Percentiles rank a stretch among this genome's conserved stretches.
Evolutionary conservation across 2,888 invertebrate species (phyloP).

Genomic region (Acleris cristana): DNA sequence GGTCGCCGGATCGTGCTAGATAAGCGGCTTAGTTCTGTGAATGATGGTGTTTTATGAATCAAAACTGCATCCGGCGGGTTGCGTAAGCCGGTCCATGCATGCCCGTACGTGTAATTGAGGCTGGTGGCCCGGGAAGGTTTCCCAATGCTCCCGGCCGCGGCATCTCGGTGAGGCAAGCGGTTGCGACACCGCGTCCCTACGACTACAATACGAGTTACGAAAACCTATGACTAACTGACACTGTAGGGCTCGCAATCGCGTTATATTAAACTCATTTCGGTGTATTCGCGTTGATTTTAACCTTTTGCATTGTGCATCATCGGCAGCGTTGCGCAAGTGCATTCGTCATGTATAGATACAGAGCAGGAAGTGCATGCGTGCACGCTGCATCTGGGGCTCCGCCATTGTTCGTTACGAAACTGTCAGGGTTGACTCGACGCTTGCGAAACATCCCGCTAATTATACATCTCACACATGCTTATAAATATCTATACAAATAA

Average conservation of each 20-base stretch:
- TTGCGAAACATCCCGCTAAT: conserved; percentile 81
- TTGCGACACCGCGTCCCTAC: conserved; percentile 81
- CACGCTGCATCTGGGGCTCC: conserved; percentile 79
- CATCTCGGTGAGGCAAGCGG: conserved; percentile 76
- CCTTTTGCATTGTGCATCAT: conserved; percentile 70
- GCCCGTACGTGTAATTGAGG: conserved; percentile 70
- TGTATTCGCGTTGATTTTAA: conserved; percentile 45
- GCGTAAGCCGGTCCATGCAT: conserved; percentile 62
- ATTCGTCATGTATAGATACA: conserved; percentile 67
- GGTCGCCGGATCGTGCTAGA: conserved; percentile 40
- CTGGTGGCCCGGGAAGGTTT: conserved; percentile 76
- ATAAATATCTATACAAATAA: conserved; percentile 10
- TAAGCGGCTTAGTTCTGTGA: conserved; percentile 41
- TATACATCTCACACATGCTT: conserved; percentile 66
- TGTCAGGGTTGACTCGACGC: conserved; percentile 81
- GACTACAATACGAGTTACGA: conserved; percentile 82
- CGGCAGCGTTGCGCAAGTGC: conserved; percentile 67
- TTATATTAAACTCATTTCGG: conserved; percentile 22
- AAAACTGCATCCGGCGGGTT: conserved; percentile 65
- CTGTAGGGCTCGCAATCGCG: conserved; percentile 60
- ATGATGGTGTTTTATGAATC: conserved; percentile 54
- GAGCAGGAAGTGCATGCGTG: conserved; percentile 82
- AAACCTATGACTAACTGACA: conserved; percentile 77
- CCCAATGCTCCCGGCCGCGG: conserved; percentile 77
- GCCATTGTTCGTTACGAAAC: conserved; percentile 82